Evolutionary conservation across 1,140 invertebrate genomes (phyloP).

Genomic region (Nephila pilipes): DNA sequence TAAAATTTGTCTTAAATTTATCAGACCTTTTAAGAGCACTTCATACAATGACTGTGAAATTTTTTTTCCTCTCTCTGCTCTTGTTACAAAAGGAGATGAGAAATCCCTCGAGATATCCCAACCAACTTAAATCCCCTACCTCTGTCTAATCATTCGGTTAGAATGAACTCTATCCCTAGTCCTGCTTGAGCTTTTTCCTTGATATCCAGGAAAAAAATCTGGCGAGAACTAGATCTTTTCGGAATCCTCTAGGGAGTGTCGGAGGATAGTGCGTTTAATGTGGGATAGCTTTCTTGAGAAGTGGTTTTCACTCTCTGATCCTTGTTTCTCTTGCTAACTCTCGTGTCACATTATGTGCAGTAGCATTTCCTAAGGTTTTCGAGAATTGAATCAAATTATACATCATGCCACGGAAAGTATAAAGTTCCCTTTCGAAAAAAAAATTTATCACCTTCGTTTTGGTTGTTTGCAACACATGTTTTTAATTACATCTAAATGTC

Average conservation of each 20-base stretch:
- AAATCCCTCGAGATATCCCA: neutral
- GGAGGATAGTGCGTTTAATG: slow-evolving; percentile 32
- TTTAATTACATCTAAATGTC: neutral
- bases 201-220: slow-evolving; percentile 30
- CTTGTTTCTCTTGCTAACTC: slow-evolving; percentile 45
- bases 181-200: neutral
- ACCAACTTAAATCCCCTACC: slow-evolving; percentile 37
- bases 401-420: neutral
- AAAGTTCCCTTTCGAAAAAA: neutral
- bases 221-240: slow-evolving; percentile 33
- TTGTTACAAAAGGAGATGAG: neutral
- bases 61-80: neutral
- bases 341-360: slow-evolving; percentile 38
- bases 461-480: neutral
- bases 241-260: neutral
- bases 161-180: neutral
- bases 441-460: neutral
- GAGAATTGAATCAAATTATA: neutral
- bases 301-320: slow-evolving; percentile 53
- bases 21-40: slow-evolving; percentile 6
- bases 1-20: neutral
- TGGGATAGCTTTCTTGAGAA: slow-evolving; percentile 45
- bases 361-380: slow-evolving; percentile 1
- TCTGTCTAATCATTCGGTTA: slow-evolving; percentile 53
- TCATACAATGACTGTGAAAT: neutral